These are phyloP conservation scores for Sminthurinus aureus DNA, from an alignment of 2,888 invertebrate species.

Conservation along the genomic window DNA sequence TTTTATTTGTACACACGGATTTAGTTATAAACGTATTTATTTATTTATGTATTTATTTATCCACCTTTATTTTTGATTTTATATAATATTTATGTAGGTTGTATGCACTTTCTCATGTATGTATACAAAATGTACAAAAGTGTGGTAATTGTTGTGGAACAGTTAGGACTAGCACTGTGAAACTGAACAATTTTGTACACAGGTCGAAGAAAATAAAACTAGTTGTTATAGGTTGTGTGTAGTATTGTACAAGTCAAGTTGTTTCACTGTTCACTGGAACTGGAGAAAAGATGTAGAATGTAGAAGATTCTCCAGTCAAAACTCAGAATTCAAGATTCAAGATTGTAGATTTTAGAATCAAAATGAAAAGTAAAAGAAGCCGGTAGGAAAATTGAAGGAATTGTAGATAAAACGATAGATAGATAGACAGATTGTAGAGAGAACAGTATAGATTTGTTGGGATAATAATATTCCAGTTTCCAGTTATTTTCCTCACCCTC, in stretches of 20 bases:
- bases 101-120: neutral
- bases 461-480: slow-evolving; percentile 30
- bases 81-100: neutral
- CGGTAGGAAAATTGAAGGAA: slow-evolving; percentile 19
- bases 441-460: slow-evolving; percentile 24
- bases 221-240: neutral
- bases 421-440: neutral
- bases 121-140: neutral
- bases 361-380: slow-evolving; percentile 15
- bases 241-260: neutral
- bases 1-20: too few species aligned
- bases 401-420: neutral
- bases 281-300: neutral
- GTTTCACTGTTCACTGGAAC: too few species aligned
- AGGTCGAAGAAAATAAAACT: neutral
- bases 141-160: neutral
- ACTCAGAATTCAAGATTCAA: too few species aligned
- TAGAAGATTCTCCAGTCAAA: neutral
- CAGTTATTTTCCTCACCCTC: too few species aligned
- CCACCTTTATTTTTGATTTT: too few species aligned
- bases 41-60: too few species aligned
- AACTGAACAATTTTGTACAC: neutral
- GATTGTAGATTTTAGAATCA: too few species aligned
- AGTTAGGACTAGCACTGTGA: too few species aligned
- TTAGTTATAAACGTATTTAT: too few species aligned